Conservation (phyloP, 2,888 invertebrate genomes). For the Teleogryllus oceanicus region DNA sequence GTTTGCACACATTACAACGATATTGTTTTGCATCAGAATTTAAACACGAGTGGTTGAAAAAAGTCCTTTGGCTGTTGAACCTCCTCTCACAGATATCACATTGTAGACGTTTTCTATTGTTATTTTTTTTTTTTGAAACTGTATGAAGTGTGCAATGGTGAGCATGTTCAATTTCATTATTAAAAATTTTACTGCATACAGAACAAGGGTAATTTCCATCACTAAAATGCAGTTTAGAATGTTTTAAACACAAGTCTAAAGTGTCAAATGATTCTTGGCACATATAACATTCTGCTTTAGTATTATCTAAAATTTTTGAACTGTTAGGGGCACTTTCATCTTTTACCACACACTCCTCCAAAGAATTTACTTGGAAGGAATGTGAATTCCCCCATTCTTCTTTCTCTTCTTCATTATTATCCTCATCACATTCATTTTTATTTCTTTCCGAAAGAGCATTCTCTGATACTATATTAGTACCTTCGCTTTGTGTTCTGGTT, state of each 20-base stretch:
- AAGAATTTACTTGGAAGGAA: neutral
- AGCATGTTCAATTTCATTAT: slow-evolving; percentile 28
- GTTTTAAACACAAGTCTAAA: slow-evolving; percentile 29
- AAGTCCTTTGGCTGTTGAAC: slow-evolving; percentile 34
- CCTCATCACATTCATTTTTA: neutral
- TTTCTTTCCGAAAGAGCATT: neutral
- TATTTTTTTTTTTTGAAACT: slow-evolving; percentile 22
- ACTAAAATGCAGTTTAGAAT: slow-evolving; percentile 31
- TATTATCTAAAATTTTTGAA: slow-evolving; percentile 20
- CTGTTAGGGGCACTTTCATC: neutral
- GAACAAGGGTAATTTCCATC: slow-evolving; percentile 30
- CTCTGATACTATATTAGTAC: too few relatives aligned
- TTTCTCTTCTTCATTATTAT: neutral
- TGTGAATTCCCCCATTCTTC: neutral
- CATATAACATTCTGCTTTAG: slow-evolving; percentile 26
- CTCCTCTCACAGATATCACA: slow-evolving; percentile 33
- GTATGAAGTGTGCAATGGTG: slow-evolving; percentile 33
- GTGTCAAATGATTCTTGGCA: slow-evolving; percentile 29
- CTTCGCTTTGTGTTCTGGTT: too few relatives aligned
- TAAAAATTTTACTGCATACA: slow-evolving; percentile 28
- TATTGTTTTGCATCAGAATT: slow-evolving; percentile 27
- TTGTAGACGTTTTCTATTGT: slow-evolving; percentile 24
- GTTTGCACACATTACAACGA: slow-evolving; percentile 29
- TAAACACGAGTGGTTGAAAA: slow-evolving; percentile 31
- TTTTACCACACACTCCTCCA: neutral